Percentiles rank a stretch among this genome's conserved stretches.
Conservation (phyloP, 2,113 vertebrate species). For the Salvelinus alpinus region DNA sequence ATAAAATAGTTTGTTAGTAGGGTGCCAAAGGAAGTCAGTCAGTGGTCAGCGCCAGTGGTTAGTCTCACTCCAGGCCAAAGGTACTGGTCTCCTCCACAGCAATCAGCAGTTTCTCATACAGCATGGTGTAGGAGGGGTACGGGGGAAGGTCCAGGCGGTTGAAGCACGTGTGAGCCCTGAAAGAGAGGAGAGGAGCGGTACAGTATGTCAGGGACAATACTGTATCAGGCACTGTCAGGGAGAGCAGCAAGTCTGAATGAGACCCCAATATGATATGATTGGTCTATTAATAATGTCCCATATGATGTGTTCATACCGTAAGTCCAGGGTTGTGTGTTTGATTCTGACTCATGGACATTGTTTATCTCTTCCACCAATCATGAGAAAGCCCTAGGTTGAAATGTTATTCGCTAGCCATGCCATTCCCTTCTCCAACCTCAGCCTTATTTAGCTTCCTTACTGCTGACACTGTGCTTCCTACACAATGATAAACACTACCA, state of each 20-base stretch:
- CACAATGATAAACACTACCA: slow-evolving; percentile 15
- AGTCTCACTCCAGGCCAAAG: slow-evolving; percentile 92
- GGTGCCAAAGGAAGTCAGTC: slow-evolving; percentile 1
- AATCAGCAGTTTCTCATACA: slow-evolving; percentile 93
- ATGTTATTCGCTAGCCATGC: not conserved
- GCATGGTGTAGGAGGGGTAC: slow-evolving; percentile 92
- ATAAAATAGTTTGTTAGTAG: not conserved
- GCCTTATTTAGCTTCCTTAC: slow-evolving; percentile 18
- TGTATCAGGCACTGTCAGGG: not conserved
- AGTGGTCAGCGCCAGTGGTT: not conserved
- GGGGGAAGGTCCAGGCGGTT: slow-evolving; percentile 97
- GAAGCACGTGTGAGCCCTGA: slow-evolving; percentile 96
- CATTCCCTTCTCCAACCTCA: slow-evolving; percentile 5
- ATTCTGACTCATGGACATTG: too few relatives aligned
- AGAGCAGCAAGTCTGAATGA: slow-evolving; percentile 23
- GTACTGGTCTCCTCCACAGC: slow-evolving; percentile 99
- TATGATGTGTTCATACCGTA: too few relatives aligned
- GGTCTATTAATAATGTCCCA: too few relatives aligned
- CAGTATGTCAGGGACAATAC: not conserved
- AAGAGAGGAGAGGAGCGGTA: slow-evolving; percentile 38
- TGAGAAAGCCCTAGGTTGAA: not conserved
- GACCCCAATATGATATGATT: not conserved
- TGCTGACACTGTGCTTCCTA: slow-evolving; percentile 11
- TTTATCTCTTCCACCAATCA: too few relatives aligned
- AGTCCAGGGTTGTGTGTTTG: too few relatives aligned